phyloP scores from a whole-genome alignment of 1,140 invertebrate species.

The Apocrypta bakeri region DNA sequence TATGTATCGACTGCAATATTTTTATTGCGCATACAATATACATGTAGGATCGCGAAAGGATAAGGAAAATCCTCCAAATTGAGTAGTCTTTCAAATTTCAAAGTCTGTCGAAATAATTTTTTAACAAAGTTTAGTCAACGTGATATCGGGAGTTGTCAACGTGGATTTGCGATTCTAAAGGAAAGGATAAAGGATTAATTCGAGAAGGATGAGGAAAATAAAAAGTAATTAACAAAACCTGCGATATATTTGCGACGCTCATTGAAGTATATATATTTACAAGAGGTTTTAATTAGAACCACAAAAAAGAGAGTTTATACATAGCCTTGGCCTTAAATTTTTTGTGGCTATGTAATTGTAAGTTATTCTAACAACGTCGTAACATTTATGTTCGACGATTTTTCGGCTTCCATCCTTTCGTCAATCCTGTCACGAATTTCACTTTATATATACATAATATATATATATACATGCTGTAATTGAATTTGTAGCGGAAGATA shows the following conservation, averaged over 20 bases:
- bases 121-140: background rate
- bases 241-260: slow-evolving; percentile 24
- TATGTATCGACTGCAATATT: slow-evolving; percentile 10
- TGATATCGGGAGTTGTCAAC: background rate
- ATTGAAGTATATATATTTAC: slow-evolving; percentile 17
- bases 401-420: background rate
- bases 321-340: slow-evolving; percentile 41
- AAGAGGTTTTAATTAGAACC: background rate
- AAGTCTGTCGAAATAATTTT: background rate
- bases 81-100: background rate
- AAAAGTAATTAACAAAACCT: slow-evolving; percentile 33
- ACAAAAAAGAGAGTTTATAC: slow-evolving; percentile 9
- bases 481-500: background rate
- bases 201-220: background rate
- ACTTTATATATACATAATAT: background rate
- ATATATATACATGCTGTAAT: too few species aligned
- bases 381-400: background rate
- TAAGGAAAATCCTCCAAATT: background rate
- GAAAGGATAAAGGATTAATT: background rate
- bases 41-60: background rate
- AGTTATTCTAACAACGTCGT: slow-evolving; percentile 15
- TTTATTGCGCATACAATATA: background rate
- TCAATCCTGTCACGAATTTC: background rate
- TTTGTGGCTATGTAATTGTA: slow-evolving; percentile 25
- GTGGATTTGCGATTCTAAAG: background rate